Percentiles rank a stretch among this genome's conserved stretches.
Conservation (phyloP, 2,797 vertebrate genomes). For the Okamejei kenojei region DNA sequence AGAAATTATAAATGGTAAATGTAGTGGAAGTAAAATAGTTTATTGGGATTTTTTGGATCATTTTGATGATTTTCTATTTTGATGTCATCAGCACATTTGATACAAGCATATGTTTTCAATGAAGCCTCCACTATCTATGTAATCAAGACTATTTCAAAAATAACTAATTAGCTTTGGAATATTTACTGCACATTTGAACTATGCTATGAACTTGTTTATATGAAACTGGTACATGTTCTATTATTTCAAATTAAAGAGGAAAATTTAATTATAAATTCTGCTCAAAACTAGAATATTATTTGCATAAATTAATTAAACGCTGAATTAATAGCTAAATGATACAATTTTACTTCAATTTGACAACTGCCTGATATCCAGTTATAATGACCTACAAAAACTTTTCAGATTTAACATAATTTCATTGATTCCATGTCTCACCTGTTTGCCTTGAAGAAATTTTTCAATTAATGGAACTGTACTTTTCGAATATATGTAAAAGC, state of each 20-base stretch:
- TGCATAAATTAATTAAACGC: background rate
- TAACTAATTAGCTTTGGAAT: background rate
- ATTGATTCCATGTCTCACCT: conserved; percentile 50
- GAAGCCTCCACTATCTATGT: background rate
- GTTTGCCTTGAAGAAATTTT: conserved; percentile 63
- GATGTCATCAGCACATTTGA: background rate
- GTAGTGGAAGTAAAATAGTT: background rate
- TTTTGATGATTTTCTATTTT: background rate
- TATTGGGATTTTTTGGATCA: background rate
- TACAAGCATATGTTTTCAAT: background rate
- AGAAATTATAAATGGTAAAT: background rate
- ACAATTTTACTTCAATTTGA: background rate
- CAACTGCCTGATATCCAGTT: background rate
- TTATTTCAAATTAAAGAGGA: background rate
- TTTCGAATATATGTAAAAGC: conserved; percentile 67
- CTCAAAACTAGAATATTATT: background rate
- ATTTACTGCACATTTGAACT: background rate
- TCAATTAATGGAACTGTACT: conserved; percentile 58
- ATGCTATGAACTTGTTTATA: background rate
- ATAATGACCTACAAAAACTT: background rate
- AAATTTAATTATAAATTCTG: background rate
- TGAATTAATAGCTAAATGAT: background rate
- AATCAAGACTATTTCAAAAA: background rate
- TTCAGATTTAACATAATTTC: background rate
- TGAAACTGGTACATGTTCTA: background rate